A percentile compares a stretch with the other conserved stretches of the same genome.
Evolutionary conservation across 2,113 vertebrate genomes (phyloP).

Genomic region (Callipepla squamata): DNA sequence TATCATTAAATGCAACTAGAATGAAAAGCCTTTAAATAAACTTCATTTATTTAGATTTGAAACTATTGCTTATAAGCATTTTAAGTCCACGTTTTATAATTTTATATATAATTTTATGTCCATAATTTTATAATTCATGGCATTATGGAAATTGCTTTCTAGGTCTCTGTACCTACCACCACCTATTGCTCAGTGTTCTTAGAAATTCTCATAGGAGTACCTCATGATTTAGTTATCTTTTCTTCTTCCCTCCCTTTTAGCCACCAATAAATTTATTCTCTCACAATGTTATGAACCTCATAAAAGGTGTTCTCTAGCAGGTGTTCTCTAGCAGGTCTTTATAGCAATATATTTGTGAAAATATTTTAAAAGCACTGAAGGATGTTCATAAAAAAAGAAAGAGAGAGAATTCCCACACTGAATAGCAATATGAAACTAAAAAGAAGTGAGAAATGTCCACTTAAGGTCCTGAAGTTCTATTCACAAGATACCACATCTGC

Average conservation of each 20-base stretch:
- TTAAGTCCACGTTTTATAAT: not conserved
- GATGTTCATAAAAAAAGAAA: not conserved
- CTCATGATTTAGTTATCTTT: not conserved
- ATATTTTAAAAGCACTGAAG: not conserved
- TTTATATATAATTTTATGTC: not conserved
- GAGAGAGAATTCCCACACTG: not conserved
- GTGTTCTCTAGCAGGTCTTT: not conserved
- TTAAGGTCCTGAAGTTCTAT: not conserved
- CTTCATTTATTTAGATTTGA: not conserved
- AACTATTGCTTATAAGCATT: not conserved
- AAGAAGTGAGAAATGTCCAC: not conserved
- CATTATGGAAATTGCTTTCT: not conserved
- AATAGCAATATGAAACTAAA: not conserved
- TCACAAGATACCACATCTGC: not conserved
- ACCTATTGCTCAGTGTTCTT: not conserved
- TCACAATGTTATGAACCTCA: not conserved
- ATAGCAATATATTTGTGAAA: not conserved
- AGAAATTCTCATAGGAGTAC: not conserved
- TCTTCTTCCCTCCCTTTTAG: not conserved
- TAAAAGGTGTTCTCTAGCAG: not conserved
- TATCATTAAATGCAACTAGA: not conserved
- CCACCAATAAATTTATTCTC: not conserved
- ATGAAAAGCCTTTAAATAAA: not conserved
- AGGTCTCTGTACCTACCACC: fast-evolving
- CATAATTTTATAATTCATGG: not conserved